Percentiles rank a stretch among this genome's conserved stretches.
Evolutionary conservation across 2,797 vertebrate species (phyloP).

Genomic region (Uromys caudimaculatus): DNA sequence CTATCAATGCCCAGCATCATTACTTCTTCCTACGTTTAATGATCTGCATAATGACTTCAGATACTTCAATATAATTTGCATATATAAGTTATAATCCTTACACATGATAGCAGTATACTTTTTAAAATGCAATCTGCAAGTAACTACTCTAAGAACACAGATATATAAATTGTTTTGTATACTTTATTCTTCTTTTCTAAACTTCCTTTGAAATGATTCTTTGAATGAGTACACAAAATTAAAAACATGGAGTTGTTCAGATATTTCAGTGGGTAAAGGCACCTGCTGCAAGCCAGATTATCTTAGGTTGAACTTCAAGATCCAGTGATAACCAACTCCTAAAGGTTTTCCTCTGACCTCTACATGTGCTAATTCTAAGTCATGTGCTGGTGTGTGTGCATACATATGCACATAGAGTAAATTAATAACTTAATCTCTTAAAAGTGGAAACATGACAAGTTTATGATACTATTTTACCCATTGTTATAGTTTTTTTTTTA

Average conservation of each 20-base stretch:
- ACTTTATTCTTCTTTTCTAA: not conserved
- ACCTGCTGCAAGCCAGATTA: not conserved
- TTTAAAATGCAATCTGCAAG: not conserved
- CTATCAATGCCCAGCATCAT: not conserved
- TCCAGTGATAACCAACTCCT: not conserved
- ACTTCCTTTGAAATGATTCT: not conserved
- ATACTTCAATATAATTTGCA: not conserved
- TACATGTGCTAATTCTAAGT: rapidly evolving
- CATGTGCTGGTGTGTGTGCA: not conserved
- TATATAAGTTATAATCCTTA: not conserved
- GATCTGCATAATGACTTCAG: not conserved
- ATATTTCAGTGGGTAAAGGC: no score
- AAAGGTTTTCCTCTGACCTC: not conserved
- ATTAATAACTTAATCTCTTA: not conserved
- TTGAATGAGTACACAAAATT: not conserved
- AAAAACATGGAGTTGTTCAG: not conserved
- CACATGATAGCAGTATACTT: not conserved
- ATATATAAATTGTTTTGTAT: not conserved
- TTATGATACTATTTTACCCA: not conserved
- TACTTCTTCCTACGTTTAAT: not conserved
- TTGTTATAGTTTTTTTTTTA: no score
- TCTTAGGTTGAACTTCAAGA: not conserved
- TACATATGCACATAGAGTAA: not conserved
- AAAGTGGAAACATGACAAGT: not conserved
- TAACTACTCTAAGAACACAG: not conserved